These are phyloP conservation scores for Scotopteryx bipunctaria DNA, from an alignment of 2,888 invertebrate genomes.

Conservation along the genomic window DNA sequence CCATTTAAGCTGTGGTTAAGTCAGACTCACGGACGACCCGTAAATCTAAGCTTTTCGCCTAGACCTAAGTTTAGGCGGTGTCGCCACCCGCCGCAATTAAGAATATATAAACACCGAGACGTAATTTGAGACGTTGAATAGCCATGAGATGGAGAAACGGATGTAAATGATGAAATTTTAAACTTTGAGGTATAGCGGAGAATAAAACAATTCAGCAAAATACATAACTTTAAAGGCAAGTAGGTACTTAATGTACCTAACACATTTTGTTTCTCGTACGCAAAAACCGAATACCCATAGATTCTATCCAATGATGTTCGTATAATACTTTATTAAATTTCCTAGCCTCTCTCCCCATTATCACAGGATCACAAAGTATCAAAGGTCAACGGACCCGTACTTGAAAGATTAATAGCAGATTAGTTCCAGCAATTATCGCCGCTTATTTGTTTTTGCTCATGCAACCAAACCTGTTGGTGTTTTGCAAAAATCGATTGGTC, in stretches of 20 bases:
- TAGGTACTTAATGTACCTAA: too few species aligned
- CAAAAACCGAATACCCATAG: too few species aligned
- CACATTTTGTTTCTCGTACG: too few species aligned
- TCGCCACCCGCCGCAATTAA: constrained; percentile 31
- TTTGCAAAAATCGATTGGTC: constrained; percentile 37
- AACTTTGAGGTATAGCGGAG: too few species aligned
- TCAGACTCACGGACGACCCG: constrained; percentile 41
- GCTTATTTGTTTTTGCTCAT: constrained; percentile 31
- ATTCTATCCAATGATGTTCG: too few species aligned
- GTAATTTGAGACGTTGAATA: constrained; percentile 32
- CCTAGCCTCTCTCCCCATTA: constrained; percentile 2
- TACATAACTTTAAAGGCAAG: too few species aligned
- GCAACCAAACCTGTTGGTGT: constrained; percentile 36
- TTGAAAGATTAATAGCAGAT: constrained; percentile 31
- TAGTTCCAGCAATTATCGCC: constrained; percentile 31
- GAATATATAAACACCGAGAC: constrained; percentile 31
- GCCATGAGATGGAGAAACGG: constrained; percentile 24
- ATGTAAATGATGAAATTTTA: constrained; percentile 8
- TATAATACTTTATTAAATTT: not conserved
- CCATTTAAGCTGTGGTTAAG: constrained; percentile 4
- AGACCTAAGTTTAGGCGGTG: constrained; percentile 25
- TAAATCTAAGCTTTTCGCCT: constrained; percentile 49
- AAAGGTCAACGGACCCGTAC: constrained; percentile 25
- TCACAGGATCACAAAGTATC: not conserved
- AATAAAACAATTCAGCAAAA: too few species aligned